Conservation (phyloP, 1,140 invertebrate species). For the Zaprionus capensis region DNA sequence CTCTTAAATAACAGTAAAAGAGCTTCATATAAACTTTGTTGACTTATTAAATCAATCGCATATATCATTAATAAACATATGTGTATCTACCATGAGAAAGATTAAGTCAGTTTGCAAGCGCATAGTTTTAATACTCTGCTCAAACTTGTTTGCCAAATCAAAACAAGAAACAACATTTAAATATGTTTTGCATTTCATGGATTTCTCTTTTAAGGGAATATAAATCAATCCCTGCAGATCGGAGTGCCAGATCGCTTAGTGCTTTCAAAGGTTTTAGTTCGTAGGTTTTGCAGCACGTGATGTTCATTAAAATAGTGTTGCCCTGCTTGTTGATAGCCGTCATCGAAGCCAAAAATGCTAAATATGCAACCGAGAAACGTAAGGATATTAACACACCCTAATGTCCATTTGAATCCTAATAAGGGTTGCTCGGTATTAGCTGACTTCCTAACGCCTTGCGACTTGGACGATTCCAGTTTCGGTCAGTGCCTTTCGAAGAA, state of each 20-base stretch:
- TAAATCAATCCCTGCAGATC: constrained; percentile 34
- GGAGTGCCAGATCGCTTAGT: constrained; percentile 43
- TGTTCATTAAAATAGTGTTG: constrained; percentile 41
- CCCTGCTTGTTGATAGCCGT: constrained; percentile 6
- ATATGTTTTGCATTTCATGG: constrained; percentile 40
- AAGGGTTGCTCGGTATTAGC: constrained; percentile 41
- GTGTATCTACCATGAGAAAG: neutral
- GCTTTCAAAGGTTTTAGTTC: constrained; percentile 32
- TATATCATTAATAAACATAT: too few relatives aligned
- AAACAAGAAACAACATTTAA: constrained; percentile 39
- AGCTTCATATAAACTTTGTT: too few relatives aligned
- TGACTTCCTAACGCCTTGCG: constrained; percentile 56
- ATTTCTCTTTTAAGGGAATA: constrained; percentile 54
- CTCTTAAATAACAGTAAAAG: too few relatives aligned
- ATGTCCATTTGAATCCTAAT: neutral
- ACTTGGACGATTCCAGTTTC: constrained; percentile 42
- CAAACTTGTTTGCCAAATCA: constrained; percentile 42
- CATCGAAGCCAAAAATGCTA: constrained; percentile 13
- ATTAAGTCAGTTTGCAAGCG: neutral
- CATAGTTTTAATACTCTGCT: constrained; percentile 33
- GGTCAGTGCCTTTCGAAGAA: constrained; percentile 55
- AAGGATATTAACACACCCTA: neutral
- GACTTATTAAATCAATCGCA: too few relatives aligned
- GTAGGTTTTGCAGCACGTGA: constrained; percentile 12
- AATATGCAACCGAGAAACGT: constrained; percentile 67